Evolutionary conservation across 2,113 vertebrate genomes (phyloP).

Genomic region (Eurystomus gularis): DNA sequence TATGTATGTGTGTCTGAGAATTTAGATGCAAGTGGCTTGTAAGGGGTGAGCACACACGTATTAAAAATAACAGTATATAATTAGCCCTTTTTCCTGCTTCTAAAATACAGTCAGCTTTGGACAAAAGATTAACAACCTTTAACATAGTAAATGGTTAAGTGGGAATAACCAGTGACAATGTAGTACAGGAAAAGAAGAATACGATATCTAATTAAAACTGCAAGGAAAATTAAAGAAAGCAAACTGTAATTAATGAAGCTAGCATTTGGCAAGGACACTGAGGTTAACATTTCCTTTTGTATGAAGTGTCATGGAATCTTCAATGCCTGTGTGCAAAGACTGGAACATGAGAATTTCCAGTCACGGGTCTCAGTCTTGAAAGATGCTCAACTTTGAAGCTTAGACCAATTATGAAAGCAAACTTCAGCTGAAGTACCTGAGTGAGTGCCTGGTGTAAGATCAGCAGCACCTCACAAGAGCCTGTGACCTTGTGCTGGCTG

Average conservation of each 20-base stretch:
- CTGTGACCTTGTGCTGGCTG: neutral
- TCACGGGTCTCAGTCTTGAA: neutral
- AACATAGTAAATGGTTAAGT: slow-evolving; percentile 40
- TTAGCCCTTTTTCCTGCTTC: neutral
- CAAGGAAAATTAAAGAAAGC: slow-evolving; percentile 41
- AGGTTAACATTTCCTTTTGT: slow-evolving; percentile 33
- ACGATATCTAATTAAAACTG: slow-evolving; percentile 36
- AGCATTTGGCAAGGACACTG: slow-evolving; percentile 38
- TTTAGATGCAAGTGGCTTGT: neutral
- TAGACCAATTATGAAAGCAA: slow-evolving; percentile 11
- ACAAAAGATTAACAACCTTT: slow-evolving; percentile 12
- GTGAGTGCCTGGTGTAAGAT: neutral
- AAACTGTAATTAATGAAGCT: slow-evolving; percentile 29
- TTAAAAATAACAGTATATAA: neutral
- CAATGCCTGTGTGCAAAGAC: slow-evolving; percentile 5
- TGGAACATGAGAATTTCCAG: slow-evolving; percentile 26
- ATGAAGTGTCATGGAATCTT: slow-evolving; percentile 23
- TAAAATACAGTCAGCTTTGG: neutral
- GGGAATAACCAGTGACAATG: slow-evolving; percentile 20
- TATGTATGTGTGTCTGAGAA: neutral
- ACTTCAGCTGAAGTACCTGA: neutral
- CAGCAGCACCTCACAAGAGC: neutral
- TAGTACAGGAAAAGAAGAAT: slow-evolving; percentile 25
- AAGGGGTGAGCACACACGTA: neutral
- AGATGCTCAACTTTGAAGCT: neutral